Evolutionary conservation across 2,797 vertebrate genomes (phyloP).

Genomic region (Peromyscus eremicus): DNA sequence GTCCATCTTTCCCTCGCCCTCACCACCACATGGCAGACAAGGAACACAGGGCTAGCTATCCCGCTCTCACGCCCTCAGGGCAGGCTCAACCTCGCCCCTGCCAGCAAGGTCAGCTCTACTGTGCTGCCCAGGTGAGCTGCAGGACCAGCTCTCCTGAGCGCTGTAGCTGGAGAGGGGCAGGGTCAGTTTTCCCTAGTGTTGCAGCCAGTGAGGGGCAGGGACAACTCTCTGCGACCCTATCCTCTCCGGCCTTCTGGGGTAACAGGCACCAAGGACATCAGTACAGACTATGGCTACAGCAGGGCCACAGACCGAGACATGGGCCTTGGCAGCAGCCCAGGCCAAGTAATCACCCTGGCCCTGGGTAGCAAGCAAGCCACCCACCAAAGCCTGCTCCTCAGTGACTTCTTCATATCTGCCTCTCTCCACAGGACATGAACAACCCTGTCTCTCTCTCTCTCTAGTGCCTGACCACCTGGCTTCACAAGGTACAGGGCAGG

Average conservation of each 20-base stretch:
- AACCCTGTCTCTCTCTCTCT: neutral
- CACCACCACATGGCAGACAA: too few species aligned
- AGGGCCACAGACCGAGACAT: neutral
- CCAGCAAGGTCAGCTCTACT: too few species aligned
- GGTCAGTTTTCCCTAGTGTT: neutral
- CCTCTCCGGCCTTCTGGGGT: neutral
- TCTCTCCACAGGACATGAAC: neutral
- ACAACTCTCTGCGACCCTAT: neutral
- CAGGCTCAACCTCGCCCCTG: too few species aligned
- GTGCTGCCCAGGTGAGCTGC: too few species aligned
- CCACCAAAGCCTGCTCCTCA: neutral
- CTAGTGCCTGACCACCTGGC: neutral
- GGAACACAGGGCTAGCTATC: too few species aligned
- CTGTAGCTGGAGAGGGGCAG: too few species aligned
- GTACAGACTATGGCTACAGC: neutral
- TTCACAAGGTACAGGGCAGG: neutral
- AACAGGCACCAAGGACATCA: neutral
- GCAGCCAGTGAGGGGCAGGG: too few species aligned
- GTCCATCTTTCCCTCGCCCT: too few species aligned
- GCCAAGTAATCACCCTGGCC: neutral
- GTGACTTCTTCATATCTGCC: neutral
- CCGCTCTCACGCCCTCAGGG: too few species aligned
- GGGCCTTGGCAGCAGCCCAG: neutral
- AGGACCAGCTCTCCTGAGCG: neutral
- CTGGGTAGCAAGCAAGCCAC: neutral